These are phyloP conservation scores for Cataglyphis livida DNA, from an alignment of 2,888 invertebrate species.

Conservation along the genomic window DNA sequence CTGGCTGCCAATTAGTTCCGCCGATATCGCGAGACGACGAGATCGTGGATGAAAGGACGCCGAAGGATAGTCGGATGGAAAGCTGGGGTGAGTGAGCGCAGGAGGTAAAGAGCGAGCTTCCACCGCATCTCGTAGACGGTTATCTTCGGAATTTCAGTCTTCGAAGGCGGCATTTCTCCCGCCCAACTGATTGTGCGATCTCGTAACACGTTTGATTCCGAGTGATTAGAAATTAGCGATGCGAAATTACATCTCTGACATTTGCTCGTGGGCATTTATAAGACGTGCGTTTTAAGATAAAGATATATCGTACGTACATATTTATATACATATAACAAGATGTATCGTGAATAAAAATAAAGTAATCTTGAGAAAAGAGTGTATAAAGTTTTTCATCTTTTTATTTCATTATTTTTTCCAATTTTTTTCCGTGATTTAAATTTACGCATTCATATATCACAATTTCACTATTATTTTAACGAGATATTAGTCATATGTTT, in stretches of 20 bases:
- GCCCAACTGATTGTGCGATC: slow-evolving; percentile 68
- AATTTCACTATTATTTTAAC: not conserved
- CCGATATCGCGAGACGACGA: slow-evolving; percentile 63
- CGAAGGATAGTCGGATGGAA: slow-evolving; percentile 1
- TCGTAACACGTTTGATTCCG: slow-evolving; percentile 71
- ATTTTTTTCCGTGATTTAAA: not conserved
- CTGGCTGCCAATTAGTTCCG: slow-evolving; percentile 66
- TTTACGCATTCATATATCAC: not conserved
- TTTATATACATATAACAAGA: not conserved
- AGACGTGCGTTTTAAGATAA: not conserved
- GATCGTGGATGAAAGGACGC: slow-evolving; percentile 19
- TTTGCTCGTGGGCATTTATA: not conserved
- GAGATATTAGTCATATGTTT: not conserved
- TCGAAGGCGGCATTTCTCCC: slow-evolving; percentile 63
- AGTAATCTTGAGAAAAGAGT: not conserved
- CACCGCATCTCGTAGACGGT: slow-evolving; percentile 58
- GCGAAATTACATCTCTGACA: slow-evolving; percentile 65
- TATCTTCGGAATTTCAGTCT: slow-evolving; percentile 61
- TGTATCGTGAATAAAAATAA: not conserved
- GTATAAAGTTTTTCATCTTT: not conserved
- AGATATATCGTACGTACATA: not conserved
- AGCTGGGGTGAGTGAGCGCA: slow-evolving; percentile 1
- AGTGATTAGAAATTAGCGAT: slow-evolving; percentile 65
- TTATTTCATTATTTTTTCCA: not conserved
- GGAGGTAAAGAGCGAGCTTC: slow-evolving; percentile 16